Evolutionary conservation across 1,140 invertebrate species (phyloP), one percentile per base, ranked within the genome.

Genomic region (Macrotrachela quadricornifera): DNA sequence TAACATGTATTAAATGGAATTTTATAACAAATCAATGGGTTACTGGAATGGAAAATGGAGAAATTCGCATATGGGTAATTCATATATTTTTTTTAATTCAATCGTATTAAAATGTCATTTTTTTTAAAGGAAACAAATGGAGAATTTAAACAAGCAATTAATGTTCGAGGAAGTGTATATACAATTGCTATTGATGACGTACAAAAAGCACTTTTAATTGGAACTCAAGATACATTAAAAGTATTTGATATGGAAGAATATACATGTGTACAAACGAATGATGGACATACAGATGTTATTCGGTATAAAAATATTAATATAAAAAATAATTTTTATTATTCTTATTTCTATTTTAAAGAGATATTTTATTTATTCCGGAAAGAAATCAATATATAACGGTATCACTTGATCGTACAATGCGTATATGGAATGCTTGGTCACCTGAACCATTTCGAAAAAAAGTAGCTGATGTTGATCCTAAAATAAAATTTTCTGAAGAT

Each of bases 301-400:
- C 57, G 65, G 50, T 60, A 42, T 16, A n/a, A 39, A 21, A 48
- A 0, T 9, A 48, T 9, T 14, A 1, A 17, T 38, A n/a, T 17
- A n/a, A 30, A n/a, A 14, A 11, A 38, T 17, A 10, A 17, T n/a
- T 14, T 14, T n/a, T 12, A 30, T n/a, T 21, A n/a, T 9, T 9
- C 8, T 48, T 30, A 1, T 9, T n/a, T 30, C 18, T 16, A n/a
- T n/a, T 46, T n/a, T 13, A 46, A 14, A 53, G 51, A 41, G 51
- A 58, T 51, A 60, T 70, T 30, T 62, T 67, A n/a, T 65, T 69
- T 56, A 64, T 70, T 11, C 60, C 63, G 42, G 66, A 69, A 37
- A 59, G 66, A 58, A 64, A 61, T 54, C 67, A 68, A 63, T 68
- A 69, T 57, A 62, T 69, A 4, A 68, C 66, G 2, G 65, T 62